These are phyloP conservation scores for Drosophila paramelanica DNA, from an alignment of 2,888 invertebrate genomes.

Conservation along the genomic window DNA sequence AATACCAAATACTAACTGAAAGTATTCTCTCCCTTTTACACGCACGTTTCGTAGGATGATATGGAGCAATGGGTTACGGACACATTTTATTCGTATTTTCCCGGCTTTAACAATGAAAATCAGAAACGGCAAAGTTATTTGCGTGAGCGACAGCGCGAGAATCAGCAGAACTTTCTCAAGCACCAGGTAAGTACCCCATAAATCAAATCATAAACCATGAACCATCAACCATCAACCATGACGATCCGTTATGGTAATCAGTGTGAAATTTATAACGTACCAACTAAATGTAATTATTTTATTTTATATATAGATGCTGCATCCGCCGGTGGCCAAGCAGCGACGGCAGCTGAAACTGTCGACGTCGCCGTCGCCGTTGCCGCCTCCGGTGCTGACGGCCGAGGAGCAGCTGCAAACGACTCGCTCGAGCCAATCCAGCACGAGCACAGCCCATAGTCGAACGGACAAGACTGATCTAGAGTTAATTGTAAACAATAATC, in stretches of 20 bases:
- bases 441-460: conserved; percentile 62
- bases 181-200: conserved; percentile 77
- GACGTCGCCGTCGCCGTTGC: conserved; percentile 37
- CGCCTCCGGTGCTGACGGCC: conserved; percentile 13
- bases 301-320: conserved; percentile 61
- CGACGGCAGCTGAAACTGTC: conserved; percentile 54
- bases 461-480: conserved; percentile 83
- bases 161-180: conserved; percentile 84
- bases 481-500: conserved; percentile 84
- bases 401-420: conserved; percentile 46
- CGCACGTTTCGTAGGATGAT: conserved; percentile 74
- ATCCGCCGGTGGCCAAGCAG: conserved; percentile 68
- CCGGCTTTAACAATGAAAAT: conserved; percentile 84
- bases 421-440: conserved; percentile 70
- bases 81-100: conserved; percentile 85
- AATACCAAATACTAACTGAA: conserved; percentile 16
- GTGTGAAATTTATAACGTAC: conserved; percentile 52
- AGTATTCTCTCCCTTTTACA: conserved; percentile 27
- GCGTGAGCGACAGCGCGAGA: conserved; percentile 82
- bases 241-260: conserved; percentile 34
- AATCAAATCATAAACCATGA: conserved; percentile 32
- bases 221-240: conserved; percentile 21
- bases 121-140: conserved; percentile 82
- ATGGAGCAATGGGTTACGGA: conserved; percentile 85
- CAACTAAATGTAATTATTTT: conserved; percentile 24